phyloP scores from a whole-genome alignment of 2,113 vertebrate genomes.

The Stomatorhinus ivindoensis region DNA sequence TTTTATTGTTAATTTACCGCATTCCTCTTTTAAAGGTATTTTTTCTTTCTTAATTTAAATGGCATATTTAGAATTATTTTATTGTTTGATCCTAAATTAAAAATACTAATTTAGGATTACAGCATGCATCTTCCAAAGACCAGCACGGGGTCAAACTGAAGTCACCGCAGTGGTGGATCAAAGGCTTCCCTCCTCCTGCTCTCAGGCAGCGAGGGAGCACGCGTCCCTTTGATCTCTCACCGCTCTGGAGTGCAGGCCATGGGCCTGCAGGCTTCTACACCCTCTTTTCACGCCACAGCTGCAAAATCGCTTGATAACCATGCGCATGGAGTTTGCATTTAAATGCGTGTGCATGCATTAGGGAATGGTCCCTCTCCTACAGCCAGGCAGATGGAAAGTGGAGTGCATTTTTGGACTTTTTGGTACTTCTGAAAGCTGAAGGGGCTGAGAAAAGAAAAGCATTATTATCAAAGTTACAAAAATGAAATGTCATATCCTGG shows the following conservation, averaged over 20 bases:
- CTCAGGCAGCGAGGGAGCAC: conserved; percentile 41
- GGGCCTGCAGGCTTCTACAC: conserved; percentile 38
- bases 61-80: neutral
- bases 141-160: conserved; percentile 49
- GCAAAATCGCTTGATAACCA: conserved; percentile 4
- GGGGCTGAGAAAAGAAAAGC: neutral
- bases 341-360: neutral
- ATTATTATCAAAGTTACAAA: neutral
- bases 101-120: neutral
- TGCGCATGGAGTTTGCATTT: conserved; percentile 5
- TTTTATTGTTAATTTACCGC: neutral
- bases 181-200: conserved; percentile 45
- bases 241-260: conserved; percentile 47
- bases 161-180: conserved; percentile 59
- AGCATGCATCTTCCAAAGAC: conserved; percentile 17
- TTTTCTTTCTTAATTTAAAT: neutral
- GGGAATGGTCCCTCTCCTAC: neutral
- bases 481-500: neutral
- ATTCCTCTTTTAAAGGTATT: neutral
- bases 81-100: neutral
- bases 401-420: neutral
- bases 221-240: conserved; percentile 53
- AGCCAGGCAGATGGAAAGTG: neutral
- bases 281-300: conserved; percentile 42
- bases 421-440: neutral